Percentiles rank a stretch among this genome's conserved stretches.
Evolutionary conservation across 1,140 invertebrate species (phyloP).

Genomic region (Drosophila ficusphila): DNA sequence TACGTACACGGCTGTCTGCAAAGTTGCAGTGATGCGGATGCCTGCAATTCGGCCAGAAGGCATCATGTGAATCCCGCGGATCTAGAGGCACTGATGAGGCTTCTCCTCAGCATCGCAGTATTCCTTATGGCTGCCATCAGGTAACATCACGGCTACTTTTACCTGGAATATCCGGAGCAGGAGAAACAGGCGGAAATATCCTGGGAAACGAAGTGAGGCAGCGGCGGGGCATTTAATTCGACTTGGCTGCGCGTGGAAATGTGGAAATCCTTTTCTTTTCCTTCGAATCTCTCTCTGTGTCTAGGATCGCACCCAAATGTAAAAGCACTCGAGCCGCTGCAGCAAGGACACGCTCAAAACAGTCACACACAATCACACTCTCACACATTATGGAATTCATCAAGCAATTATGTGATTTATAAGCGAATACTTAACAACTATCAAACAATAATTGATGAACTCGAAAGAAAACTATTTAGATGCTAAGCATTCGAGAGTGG

Average conservation of each 20-base stretch:
- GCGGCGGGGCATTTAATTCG: conserved; percentile 62
- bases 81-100: conserved; percentile 40
- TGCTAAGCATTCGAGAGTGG: conserved; percentile 63
- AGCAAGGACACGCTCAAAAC: conserved; percentile 20
- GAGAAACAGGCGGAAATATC: conserved; percentile 24
- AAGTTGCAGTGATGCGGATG: conserved; percentile 94
- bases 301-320: conserved; percentile 61
- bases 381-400: conserved; percentile 74
- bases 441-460: conserved; percentile 77
- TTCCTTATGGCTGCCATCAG: conserved; percentile 48
- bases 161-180: conserved; percentile 13
- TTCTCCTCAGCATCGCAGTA: conserved; percentile 51
- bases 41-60: conserved; percentile 87
- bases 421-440: conserved; percentile 79
- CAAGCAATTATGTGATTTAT: conserved; percentile 82
- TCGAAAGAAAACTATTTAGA: conserved; percentile 36
- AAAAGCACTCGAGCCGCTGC: conserved; percentile 53
- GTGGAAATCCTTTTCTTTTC: conserved; percentile 43
- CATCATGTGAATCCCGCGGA: conserved; percentile 31
- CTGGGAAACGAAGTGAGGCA: conserved; percentile 37
- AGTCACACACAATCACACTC: not conserved
- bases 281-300: conserved; percentile 53
- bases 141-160: conserved; percentile 54
- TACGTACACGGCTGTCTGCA: conserved; percentile 94
- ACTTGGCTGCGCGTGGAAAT: conserved; percentile 55